Conservation (phyloP, 2,797 vertebrate genomes). For the Muscicapa striata region DNA sequence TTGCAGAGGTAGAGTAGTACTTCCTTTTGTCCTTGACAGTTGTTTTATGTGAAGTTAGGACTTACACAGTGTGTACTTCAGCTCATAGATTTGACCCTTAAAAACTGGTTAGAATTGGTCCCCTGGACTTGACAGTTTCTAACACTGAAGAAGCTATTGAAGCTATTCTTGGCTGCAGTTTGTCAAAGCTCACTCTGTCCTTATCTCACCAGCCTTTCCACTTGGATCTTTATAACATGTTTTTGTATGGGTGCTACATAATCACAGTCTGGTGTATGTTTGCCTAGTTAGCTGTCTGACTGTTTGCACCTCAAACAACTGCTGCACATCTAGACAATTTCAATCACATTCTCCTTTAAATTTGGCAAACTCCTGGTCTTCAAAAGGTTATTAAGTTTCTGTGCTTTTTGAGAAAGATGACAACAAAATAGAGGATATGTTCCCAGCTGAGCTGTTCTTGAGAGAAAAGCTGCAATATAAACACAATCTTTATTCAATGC, state of each 20-base stretch:
- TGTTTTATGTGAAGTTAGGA: background rate
- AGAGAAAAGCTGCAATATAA: conserved; percentile 11
- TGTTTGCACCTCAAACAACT: background rate
- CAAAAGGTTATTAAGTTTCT: background rate
- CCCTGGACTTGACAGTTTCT: background rate
- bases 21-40: background rate
- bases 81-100: background rate
- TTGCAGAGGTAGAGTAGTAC: background rate
- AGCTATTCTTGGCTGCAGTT: background rate
- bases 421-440: background rate
- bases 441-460: background rate
- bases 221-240: background rate
- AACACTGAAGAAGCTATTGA: background rate
- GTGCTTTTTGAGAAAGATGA: background rate
- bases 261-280: background rate
- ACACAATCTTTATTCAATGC: background rate
- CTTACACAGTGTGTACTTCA: background rate
- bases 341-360: background rate
- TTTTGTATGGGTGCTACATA: background rate
- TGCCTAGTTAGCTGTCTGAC: background rate
- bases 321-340: background rate
- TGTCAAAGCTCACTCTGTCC: background rate
- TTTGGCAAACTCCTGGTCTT: background rate
- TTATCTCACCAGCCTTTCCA: background rate
- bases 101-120: background rate